Conservation (phyloP, 2,797 vertebrate species). For the Ceryle rudis region DNA sequence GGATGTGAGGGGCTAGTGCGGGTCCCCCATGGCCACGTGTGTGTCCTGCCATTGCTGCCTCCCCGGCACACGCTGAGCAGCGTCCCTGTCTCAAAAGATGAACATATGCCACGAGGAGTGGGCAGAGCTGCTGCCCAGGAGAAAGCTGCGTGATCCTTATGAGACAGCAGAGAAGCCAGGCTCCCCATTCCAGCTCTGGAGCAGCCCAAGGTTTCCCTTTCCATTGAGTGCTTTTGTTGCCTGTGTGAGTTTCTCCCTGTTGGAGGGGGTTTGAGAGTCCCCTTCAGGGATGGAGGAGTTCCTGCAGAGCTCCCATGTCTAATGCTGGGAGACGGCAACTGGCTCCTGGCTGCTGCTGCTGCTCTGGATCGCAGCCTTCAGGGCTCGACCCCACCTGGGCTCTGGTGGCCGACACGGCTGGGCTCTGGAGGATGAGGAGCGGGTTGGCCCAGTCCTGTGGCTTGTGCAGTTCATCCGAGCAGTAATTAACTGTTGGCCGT, state of each 20-base stretch:
- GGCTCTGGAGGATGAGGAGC: not conserved
- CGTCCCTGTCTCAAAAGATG: not conserved
- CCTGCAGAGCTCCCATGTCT: not conserved
- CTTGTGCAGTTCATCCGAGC: not conserved
- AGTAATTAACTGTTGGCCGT: not conserved
- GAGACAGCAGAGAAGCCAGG: not conserved
- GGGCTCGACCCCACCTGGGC: not conserved
- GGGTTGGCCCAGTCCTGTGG: not conserved
- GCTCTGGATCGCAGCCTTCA: not conserved
- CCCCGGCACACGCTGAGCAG: not conserved
- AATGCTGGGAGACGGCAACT: not conserved
- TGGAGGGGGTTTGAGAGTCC: not conserved
- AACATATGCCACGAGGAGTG: not conserved
- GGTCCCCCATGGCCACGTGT: rapidly evolving
- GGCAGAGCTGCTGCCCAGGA: not conserved
- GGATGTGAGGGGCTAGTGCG: not conserved
- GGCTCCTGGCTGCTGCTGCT: not conserved
- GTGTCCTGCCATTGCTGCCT: not conserved
- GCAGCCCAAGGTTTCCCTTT: not conserved
- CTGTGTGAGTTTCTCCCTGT: not conserved
- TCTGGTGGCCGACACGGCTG: not conserved
- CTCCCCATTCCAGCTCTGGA: not conserved
- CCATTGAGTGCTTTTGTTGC: not conserved
- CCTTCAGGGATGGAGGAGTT: not conserved
- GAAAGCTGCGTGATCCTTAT: rapidly evolving